Percentiles rank a stretch among this genome's conserved stretches.
These are phyloP conservation scores for Orussus abietinus DNA, from an alignment of 1,140 invertebrate genomes.

Conservation along the genomic window DNA sequence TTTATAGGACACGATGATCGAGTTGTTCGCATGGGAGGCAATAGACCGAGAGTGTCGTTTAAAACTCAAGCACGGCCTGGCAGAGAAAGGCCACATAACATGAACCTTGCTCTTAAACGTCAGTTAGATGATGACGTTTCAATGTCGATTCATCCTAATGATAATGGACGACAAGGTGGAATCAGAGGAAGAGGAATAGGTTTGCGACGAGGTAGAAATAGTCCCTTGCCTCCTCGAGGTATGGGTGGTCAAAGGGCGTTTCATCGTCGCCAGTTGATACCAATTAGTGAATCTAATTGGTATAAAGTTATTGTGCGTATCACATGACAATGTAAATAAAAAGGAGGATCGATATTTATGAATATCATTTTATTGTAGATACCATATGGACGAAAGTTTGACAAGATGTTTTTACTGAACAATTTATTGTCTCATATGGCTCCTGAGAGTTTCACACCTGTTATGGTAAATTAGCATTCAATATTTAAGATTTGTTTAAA, in stretches of 20 bases:
- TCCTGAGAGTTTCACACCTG: constrained; percentile 63
- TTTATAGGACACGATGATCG: constrained; percentile 35
- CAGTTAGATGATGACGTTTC: constrained; percentile 34
- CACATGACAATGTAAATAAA: not conserved
- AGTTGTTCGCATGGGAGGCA: constrained; percentile 11
- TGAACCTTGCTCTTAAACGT: constrained; percentile 3
- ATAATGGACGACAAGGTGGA: constrained; percentile 26
- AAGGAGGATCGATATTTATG: not conserved
- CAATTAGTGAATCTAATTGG: constrained; percentile 48
- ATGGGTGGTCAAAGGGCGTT: constrained; percentile 12
- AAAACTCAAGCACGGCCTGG: constrained; percentile 20
- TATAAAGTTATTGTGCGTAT: constrained; percentile 58
- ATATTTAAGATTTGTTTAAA: constrained; percentile 10
- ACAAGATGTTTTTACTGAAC: constrained; percentile 63
- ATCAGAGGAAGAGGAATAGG: constrained; percentile 20
- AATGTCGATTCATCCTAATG: constrained; percentile 27
- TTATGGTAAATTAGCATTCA: constrained; percentile 46
- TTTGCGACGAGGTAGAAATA: constrained; percentile 27
- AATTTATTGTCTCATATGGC: constrained; percentile 59
- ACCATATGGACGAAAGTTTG: constrained; percentile 69
- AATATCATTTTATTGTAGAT: constrained; percentile 51
- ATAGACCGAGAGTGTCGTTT: constrained; percentile 34
- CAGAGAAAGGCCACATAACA: not conserved
- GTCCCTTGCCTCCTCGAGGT: constrained; percentile 24
- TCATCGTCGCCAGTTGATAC: constrained; percentile 1